Base-by-base conservation (phyloP, 2,797 vertebrate genomes). In the Acridotheres tristis region DNA sequence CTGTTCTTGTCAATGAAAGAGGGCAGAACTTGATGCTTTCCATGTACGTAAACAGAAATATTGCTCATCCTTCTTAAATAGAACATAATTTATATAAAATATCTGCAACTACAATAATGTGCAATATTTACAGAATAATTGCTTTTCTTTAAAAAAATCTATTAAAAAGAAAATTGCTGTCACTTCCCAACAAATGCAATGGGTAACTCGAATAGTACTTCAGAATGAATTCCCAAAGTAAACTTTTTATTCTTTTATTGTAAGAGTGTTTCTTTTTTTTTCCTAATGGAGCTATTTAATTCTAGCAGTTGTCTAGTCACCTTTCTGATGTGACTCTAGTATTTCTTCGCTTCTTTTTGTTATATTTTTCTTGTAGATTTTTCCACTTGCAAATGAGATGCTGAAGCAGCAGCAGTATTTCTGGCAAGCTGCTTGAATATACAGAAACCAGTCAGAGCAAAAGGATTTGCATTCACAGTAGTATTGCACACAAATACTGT, bases 401-500 rank as follows among this genome's bases (percentile, higher is more conserved):
- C 83, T 96, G 85, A 94, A 73, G 55, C 76, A 89, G 91, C 89
- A 94, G 58, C 51, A 88, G 63, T 80, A 86, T 90, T 94, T 92
- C 80, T 90, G 77, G 90, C 62, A 93, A 91, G 73, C 48, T 69
- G 40, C 73, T 96, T 94, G 85, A 93, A 76, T 90, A 86, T 32
- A 93, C 66, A 94, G 79, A 91, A 96, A 84, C 40, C 19, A 81
- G 94, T 54, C 75, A 77, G 91, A 89, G 85, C 43, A 73, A 94
- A 90, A 90, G 48, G 69, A 91, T 96, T 95, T 96, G 83, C 85
- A 95, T 93, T 96, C 88, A 72, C 76, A 57, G 80, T 84, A 42
- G 71, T 61, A 84, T 43, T 85, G 80, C 84, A 80, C 47, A 76
- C 47, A 93, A 81, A 93, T 88, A 94, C 90, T 94, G 91, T 86